Conservation (phyloP, 2,888 invertebrate species). For the Cosmorhoe ocellata region DNA sequence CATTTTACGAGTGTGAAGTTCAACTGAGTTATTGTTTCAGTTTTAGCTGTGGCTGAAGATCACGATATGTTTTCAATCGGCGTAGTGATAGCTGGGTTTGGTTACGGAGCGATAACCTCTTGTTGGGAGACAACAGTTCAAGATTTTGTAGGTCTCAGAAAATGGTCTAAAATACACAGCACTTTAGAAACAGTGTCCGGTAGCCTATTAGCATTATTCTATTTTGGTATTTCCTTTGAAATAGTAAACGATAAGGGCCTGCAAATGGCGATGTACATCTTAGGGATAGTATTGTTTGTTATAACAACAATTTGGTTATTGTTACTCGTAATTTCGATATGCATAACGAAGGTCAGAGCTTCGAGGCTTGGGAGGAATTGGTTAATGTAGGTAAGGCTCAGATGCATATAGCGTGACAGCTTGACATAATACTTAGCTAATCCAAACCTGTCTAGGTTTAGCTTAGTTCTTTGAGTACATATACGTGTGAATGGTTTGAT, state of each 20-base stretch:
- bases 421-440: too few relatives aligned
- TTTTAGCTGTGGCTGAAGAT: slow-evolving; percentile 60
- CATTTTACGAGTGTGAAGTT: neutral
- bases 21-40: slow-evolving; percentile 47
- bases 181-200: slow-evolving; percentile 72
- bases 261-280: slow-evolving; percentile 58
- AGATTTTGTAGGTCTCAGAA: slow-evolving; percentile 73
- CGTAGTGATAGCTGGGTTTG: slow-evolving; percentile 75
- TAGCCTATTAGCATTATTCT: slow-evolving; percentile 55
- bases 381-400: slow-evolving; percentile 17
- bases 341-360: slow-evolving; percentile 56
- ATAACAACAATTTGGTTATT: slow-evolving; percentile 61
- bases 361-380: slow-evolving; percentile 47
- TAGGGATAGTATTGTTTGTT: slow-evolving; percentile 53
- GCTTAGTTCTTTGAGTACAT: too few relatives aligned
- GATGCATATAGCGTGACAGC: too few relatives aligned
- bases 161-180: slow-evolving; percentile 76
- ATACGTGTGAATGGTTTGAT: too few relatives aligned
- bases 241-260: slow-evolving; percentile 54
- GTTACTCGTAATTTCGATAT: slow-evolving; percentile 55
- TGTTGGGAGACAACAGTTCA: slow-evolving; percentile 73
- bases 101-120: slow-evolving; percentile 73
- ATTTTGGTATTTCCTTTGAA: slow-evolving; percentile 54
- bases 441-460: too few relatives aligned
- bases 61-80: slow-evolving; percentile 76